These are phyloP conservation scores for Tholera decimalis DNA, from an alignment of 2,888 invertebrate species.

Conservation along the genomic window DNA sequence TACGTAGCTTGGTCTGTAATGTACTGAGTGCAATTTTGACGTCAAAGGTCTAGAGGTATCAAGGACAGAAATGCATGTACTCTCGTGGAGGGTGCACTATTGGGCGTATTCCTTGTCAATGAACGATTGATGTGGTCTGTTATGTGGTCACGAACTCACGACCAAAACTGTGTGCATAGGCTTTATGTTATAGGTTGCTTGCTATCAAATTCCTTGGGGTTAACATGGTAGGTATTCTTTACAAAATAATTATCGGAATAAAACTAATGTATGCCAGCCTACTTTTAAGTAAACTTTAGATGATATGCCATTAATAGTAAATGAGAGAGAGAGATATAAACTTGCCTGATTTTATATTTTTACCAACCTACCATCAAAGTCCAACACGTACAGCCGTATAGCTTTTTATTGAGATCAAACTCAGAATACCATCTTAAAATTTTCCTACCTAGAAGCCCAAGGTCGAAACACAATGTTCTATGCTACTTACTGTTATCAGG, in stretches of 20 bases:
- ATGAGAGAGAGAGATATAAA: too few species aligned
- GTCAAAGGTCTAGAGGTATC: conserved; percentile 10
- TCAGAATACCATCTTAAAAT: not conserved
- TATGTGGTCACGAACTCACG: not conserved
- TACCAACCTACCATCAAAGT: not conserved
- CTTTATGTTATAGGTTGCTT: not conserved
- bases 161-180: not conserved
- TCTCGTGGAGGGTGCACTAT: not conserved
- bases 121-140: not conserved
- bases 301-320: not conserved
- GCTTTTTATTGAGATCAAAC: not conserved
- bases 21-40: conserved; percentile 33
- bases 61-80: not conserved
- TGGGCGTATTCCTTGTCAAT: not conserved
- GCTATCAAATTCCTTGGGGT: not conserved
- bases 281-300: not conserved
- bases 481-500: not conserved
- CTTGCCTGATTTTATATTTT: too few species aligned
- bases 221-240: not conserved
- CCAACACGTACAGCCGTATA: not conserved
- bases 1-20: conserved; percentile 21
- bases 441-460: too few species aligned
- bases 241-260: not conserved
- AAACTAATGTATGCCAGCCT: not conserved
- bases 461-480: too few species aligned